Conservation (phyloP, 2,113 vertebrate species). For the Origma solitaria region DNA sequence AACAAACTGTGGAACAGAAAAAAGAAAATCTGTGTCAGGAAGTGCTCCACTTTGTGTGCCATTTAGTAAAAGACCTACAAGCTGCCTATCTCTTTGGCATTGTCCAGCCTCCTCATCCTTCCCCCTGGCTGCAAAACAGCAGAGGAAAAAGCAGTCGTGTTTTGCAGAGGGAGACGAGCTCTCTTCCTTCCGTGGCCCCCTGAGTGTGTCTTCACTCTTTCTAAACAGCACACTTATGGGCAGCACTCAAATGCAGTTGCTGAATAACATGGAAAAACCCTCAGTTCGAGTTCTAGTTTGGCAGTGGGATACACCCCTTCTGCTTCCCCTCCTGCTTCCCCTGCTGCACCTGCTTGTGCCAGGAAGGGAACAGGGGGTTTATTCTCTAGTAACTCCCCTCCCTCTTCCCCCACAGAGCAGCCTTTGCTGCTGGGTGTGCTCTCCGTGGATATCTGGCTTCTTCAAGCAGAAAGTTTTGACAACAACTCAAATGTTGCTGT, state of each 20-base stretch:
- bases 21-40: neutral
- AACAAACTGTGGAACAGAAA: neutral
- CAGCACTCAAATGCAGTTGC: neutral
- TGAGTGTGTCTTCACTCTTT: neutral
- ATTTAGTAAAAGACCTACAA: neutral
- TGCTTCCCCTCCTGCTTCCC: neutral
- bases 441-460: neutral
- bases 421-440: neutral
- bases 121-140: neutral
- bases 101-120: neutral
- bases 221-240: fast-evolving
- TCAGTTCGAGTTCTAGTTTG: neutral
- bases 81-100: neutral
- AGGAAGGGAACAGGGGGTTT: neutral
- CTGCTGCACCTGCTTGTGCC: neutral
- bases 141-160: neutral
- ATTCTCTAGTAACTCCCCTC: neutral
- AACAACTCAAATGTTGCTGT: neutral
- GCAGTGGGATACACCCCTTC: neutral
- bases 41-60: neutral
- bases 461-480: neutral
- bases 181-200: fast-evolving
- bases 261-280: neutral
- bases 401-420: neutral
- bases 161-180: neutral